Conservation (phyloP, 2,888 invertebrate genomes). For the Andrena trimmerana region DNA sequence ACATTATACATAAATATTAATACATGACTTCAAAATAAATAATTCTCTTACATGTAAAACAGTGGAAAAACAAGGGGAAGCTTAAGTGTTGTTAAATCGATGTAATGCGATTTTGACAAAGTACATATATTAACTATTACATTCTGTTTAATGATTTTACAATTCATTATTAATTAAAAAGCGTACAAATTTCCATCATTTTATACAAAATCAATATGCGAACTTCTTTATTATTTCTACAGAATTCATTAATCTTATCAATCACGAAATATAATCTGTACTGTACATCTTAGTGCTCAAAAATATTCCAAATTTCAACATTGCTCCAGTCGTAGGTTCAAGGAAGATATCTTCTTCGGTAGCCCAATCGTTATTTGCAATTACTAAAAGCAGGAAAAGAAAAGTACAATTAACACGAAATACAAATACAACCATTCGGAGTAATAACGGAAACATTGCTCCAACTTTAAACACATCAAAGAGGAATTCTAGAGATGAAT, state of each 20-base stretch:
- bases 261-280: slow-evolving; percentile 85
- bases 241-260: neutral
- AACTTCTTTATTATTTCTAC: neutral
- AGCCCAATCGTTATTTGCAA: slow-evolving; percentile 84
- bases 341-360: slow-evolving; percentile 86
- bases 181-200: neutral
- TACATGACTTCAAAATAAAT: neutral
- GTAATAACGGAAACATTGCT: slow-evolving; percentile 59
- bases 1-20: too few species aligned
- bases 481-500: neutral
- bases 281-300: slow-evolving; percentile 87
- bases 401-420: neutral
- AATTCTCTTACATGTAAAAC: neutral
- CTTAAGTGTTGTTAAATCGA: neutral
- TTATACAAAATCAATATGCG: neutral
- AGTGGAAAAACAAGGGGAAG: neutral
- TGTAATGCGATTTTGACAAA: neutral
- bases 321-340: slow-evolving; percentile 86
- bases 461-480: neutral
- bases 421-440: neutral
- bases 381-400: slow-evolving; percentile 71
- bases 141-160: neutral
- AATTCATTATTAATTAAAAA: neutral
- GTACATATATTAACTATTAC: neutral
- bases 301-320: slow-evolving; percentile 86